A percentile compares a stretch with the other conserved stretches of the same genome.
Conservation (phyloP, 2,888 invertebrate species). For the Nineta flava region DNA sequence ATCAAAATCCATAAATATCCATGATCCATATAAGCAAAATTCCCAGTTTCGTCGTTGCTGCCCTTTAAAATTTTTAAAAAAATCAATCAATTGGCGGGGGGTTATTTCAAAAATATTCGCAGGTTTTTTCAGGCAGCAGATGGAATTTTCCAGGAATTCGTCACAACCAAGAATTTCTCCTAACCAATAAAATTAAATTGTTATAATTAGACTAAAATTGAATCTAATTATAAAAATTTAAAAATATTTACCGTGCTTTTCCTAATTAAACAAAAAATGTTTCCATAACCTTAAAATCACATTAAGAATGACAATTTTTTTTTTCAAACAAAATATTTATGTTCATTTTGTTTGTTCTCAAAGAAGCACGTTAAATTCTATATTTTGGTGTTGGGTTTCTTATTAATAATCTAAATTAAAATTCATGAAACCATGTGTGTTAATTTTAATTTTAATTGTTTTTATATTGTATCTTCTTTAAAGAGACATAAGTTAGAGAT, state of each 20-base stretch:
- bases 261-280: background rate
- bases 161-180: background rate
- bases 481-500: too few species aligned
- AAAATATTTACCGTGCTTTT: background rate
- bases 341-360: background rate
- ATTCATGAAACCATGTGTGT: too few species aligned
- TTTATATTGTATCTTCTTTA: too few species aligned
- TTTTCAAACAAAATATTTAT: background rate
- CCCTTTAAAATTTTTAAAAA: background rate
- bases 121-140: background rate
- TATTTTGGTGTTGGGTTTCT: background rate
- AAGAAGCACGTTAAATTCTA: background rate
- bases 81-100: too few species aligned
- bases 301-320: background rate
- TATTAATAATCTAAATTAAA: background rate
- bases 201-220: too few species aligned
- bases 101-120: background rate
- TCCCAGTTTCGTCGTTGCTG: background rate
- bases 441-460: too few species aligned
- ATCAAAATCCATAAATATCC: background rate
- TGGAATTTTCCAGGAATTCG: slow-evolving; percentile 1
- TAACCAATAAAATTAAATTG: background rate
- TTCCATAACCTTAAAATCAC: background rate
- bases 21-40: background rate
- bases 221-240: background rate